Evolutionary conservation across 2,888 invertebrate genomes (phyloP).

Genomic region (Pandemis heparana): DNA sequence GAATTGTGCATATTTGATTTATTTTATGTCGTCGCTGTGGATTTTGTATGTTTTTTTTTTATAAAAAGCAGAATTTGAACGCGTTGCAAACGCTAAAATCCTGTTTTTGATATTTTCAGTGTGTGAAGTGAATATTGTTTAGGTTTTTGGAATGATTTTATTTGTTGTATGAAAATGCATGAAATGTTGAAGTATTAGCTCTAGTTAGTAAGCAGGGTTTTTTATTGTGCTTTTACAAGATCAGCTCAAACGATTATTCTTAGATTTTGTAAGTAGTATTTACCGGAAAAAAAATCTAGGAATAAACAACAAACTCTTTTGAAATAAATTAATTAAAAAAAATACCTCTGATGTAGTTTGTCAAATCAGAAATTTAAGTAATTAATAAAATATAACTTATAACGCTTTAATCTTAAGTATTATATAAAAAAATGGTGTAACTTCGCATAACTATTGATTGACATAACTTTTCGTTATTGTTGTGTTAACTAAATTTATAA

Average conservation of each 20-base stretch:
- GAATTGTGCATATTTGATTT: slow-evolving; percentile 39
- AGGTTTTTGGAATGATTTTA: not conserved
- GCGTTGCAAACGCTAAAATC: not conserved
- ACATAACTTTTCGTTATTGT: not conserved
- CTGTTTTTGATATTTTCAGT: not conserved
- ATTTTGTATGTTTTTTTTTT: slow-evolving; percentile 22
- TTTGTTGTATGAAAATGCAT: slow-evolving; percentile 24
- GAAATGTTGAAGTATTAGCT: slow-evolving; percentile 32
- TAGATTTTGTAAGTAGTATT: not conserved
- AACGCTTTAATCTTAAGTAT: slow-evolving; percentile 29
- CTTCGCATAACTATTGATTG: not conserved
- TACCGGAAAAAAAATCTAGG: not conserved
- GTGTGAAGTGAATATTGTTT: not conserved
- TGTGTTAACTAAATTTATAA: no score
- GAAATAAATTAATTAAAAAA: not conserved
- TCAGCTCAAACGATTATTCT: not conserved
- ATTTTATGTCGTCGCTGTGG: slow-evolving; percentile 15
- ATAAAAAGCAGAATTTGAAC: not conserved
- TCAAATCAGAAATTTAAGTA: slow-evolving; percentile 14
- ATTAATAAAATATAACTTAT: slow-evolving; percentile 34
- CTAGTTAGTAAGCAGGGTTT: slow-evolving; percentile 25
- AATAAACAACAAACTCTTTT: not conserved
- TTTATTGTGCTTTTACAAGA: slow-evolving; percentile 30
- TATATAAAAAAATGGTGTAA: not conserved
- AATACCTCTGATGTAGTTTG: slow-evolving; percentile 42